Evolutionary conservation across 2,888 invertebrate species (phyloP).

Genomic region (Caenorhabditis becei): DNA sequence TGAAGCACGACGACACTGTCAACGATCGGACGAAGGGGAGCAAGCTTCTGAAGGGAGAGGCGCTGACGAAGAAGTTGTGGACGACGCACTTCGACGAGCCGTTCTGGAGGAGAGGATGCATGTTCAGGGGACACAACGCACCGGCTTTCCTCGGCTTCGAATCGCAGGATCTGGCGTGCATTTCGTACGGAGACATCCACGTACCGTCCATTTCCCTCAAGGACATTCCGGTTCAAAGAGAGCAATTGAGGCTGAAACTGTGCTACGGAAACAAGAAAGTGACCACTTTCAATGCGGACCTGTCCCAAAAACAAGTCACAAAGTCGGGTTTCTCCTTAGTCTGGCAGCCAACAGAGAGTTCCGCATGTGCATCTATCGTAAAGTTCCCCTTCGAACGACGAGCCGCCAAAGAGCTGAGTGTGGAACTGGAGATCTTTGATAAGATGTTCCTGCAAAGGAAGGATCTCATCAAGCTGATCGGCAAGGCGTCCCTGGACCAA

Average conservation of each 20-base stretch:
- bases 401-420: slow-evolving; percentile 64
- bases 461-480: slow-evolving; percentile 77
- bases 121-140: slow-evolving; percentile 83
- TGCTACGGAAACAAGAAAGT: slow-evolving; percentile 81
- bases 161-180: slow-evolving; percentile 70
- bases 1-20: slow-evolving; percentile 83
- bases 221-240: slow-evolving; percentile 80
- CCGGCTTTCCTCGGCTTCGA: slow-evolving; percentile 82
- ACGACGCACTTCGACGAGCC: slow-evolving; percentile 82
- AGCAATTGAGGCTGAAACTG: slow-evolving; percentile 80
- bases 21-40: slow-evolving; percentile 83
- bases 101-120: slow-evolving; percentile 82
- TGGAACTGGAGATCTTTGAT: slow-evolving; percentile 78
- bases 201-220: slow-evolving; percentile 81
- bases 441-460: slow-evolving; percentile 83
- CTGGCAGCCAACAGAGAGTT: slow-evolving; percentile 81
- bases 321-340: slow-evolving; percentile 81
- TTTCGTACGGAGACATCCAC: slow-evolving; percentile 75
- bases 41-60: slow-evolving; percentile 82
- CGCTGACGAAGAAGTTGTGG: slow-evolving; percentile 83
- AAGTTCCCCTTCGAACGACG: slow-evolving; percentile 81
- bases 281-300: slow-evolving; percentile 80
- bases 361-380: slow-evolving; percentile 78
- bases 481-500: slow-evolving; percentile 72
- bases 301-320: slow-evolving; percentile 81